phyloP scores from a whole-genome alignment of 2,113 vertebrate species.

The Barnardius zonarius region DNA sequence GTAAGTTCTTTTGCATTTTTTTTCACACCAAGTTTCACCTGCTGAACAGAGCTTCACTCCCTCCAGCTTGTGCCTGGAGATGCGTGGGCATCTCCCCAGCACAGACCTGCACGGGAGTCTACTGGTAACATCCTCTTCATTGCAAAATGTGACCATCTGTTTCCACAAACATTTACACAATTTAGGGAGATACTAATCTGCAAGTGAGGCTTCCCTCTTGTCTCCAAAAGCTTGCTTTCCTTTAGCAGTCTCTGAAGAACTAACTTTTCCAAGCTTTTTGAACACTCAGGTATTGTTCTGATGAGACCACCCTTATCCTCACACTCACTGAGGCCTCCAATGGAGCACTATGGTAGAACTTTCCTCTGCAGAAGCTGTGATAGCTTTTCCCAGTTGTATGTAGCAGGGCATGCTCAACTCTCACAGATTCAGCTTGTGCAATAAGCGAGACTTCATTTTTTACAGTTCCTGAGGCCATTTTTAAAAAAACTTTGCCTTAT shows the following conservation, averaged over 20 bases:
- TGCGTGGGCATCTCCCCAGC: not conserved
- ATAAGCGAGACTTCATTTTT: not conserved
- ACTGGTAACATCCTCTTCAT: not conserved
- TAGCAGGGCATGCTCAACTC: not conserved
- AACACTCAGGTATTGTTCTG: not conserved
- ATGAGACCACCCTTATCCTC: not conserved
- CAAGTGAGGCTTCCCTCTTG: not conserved
- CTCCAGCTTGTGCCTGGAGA: not conserved
- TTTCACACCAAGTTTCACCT: not conserved
- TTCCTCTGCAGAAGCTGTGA: not conserved
- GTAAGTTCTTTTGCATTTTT: not conserved
- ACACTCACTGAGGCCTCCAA: not conserved
- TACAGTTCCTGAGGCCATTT: not conserved
- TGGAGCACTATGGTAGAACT: not conserved
- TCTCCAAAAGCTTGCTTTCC: not conserved
- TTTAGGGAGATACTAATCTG: not conserved
- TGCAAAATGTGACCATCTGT: not conserved
- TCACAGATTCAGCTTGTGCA: not conserved
- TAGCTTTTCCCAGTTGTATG: fast-evolving
- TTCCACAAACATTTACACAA: not conserved
- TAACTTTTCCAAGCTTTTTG: not conserved
- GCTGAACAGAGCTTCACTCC: not conserved
- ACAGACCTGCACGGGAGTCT: not conserved
- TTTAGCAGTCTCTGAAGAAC: not conserved
- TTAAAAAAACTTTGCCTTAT: not conserved